phyloP scores from a whole-genome alignment of 1,140 invertebrate genomes.

The Octopus bimaculoides region DNA sequence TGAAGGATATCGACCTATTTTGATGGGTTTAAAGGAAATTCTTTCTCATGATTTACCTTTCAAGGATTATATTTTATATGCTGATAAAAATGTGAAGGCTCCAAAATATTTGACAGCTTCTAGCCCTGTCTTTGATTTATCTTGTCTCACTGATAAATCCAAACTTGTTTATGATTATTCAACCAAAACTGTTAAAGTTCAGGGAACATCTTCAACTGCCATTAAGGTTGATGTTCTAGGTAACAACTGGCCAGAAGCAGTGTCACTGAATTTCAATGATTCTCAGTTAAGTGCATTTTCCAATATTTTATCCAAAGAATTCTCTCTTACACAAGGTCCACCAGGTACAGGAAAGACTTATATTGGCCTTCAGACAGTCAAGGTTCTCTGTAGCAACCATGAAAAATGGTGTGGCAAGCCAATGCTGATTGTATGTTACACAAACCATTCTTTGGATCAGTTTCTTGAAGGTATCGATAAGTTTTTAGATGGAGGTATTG shows the following conservation, averaged over 20 bases:
- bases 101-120: conserved; percentile 34
- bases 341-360: conserved; percentile 55
- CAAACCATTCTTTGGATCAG: conserved; percentile 86
- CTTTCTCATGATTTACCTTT: conserved; percentile 53
- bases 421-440: conserved; percentile 78
- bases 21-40: conserved; percentile 53
- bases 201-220: conserved; percentile 21
- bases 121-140: conserved; percentile 28
- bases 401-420: conserved; percentile 54
- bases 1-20: conserved; percentile 58
- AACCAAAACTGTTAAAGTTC: conserved; percentile 14
- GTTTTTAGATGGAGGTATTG: conserved; percentile 55
- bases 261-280: conserved; percentile 50
- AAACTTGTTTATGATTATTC: conserved; percentile 25
- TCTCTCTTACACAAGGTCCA: conserved; percentile 71
- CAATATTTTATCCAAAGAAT: conserved; percentile 57
- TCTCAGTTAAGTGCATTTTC: conserved; percentile 59
- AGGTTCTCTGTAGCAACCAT: conserved; percentile 50
- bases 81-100: conserved; percentile 28
- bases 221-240: conserved; percentile 27
- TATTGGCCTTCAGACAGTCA: conserved; percentile 53
- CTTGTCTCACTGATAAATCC: conserved; percentile 30
- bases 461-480: conserved; percentile 70
- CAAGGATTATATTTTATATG: conserved; percentile 41
- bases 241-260: conserved; percentile 40